Base-by-base conservation (phyloP, 2,797 vertebrate genomes). In the Phalanger gymnotis region DNA sequence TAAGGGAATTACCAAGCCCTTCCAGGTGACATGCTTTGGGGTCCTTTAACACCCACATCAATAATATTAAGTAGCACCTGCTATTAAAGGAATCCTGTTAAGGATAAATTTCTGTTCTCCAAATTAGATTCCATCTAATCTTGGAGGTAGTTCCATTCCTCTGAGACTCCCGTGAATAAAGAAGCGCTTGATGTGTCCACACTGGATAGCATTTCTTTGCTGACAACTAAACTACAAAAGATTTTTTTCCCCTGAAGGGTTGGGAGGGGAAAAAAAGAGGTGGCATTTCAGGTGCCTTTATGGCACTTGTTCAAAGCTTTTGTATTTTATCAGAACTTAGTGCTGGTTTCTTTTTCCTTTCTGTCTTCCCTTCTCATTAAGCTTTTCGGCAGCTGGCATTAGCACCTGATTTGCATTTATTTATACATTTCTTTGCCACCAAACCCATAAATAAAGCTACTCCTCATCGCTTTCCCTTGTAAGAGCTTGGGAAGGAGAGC, bases 121-220 rank as follows among this genome's bases (percentile, higher is more conserved):
- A 98, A 98, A 98, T 98, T 98, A 98, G 98, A 98, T 98, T 98
- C 94, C 93, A 97, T 98, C 97, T 98, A 98, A 98, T 98, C 96
- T 98, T 98, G 98, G 97, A 97, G 95, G 97, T 98, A 97, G 94
- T 91, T 97, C 92, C 54, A 61, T 96, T 97, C 94, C 95, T 97
- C 94, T 94, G 97, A 98, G 97, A 96, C n/a, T 87, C 28, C 91
- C 97, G 98, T 97, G 96, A 98, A 97, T 97, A 96, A 97, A 97
- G 40, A 98, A 96, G 92, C 93, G 96, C 98, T 98, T 98, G 96
- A 97, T 98, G 98, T 98, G 90, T 95, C 98, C 93, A 96, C 95
- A 73, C 89, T 96, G 53, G 96, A 96, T 95, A 96, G 28, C 92
- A 93, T 98, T 98, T 98, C 97, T 97, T 98, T 97, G 97, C 96